A percentile compares a stretch with the other conserved stretches of the same genome.
Evolutionary conservation across 2,888 invertebrate species (phyloP).

Genomic region (Achlya flavicornis): DNA sequence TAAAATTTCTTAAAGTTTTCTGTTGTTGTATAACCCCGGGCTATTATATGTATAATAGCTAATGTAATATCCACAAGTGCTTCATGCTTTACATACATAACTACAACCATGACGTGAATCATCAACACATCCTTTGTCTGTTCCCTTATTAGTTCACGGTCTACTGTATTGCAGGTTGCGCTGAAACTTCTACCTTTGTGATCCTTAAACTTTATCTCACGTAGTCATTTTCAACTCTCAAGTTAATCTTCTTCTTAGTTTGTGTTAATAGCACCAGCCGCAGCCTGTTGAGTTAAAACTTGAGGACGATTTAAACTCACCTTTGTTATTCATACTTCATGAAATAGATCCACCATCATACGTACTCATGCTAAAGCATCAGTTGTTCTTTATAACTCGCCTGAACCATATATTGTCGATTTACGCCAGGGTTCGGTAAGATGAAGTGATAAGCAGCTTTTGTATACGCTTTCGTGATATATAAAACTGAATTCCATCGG

Average conservation of each 20-base stretch:
- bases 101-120: slow-evolving; percentile 45
- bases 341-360: not conserved
- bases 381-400: slow-evolving; percentile 21
- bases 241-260: slow-evolving; percentile 57
- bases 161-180: slow-evolving; percentile 52
- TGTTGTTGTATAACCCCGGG: not conserved
- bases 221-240: slow-evolving; percentile 49
- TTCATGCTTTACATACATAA: slow-evolving; percentile 11
- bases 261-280: slow-evolving; percentile 48
- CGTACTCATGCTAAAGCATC: slow-evolving; percentile 2
- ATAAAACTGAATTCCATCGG: slow-evolving; percentile 19
- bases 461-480: slow-evolving; percentile 19
- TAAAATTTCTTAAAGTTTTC: not conserved
- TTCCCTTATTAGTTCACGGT: slow-evolving; percentile 49
- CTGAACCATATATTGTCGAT: slow-evolving; percentile 22
- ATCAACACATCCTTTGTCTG: slow-evolving; percentile 52
- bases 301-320: slow-evolving; percentile 16
- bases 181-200: slow-evolving; percentile 61
- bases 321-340: not conserved
- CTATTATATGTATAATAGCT: no score
- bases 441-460: slow-evolving; percentile 34
- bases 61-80: no score
- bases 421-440: slow-evolving; percentile 36
- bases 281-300: slow-evolving; percentile 48
- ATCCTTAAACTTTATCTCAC: slow-evolving; percentile 33